Percentiles rank a stretch among this genome's conserved stretches.
Conservation (phyloP, 2,888 invertebrate genomes). For the Perdita meconis region DNA sequence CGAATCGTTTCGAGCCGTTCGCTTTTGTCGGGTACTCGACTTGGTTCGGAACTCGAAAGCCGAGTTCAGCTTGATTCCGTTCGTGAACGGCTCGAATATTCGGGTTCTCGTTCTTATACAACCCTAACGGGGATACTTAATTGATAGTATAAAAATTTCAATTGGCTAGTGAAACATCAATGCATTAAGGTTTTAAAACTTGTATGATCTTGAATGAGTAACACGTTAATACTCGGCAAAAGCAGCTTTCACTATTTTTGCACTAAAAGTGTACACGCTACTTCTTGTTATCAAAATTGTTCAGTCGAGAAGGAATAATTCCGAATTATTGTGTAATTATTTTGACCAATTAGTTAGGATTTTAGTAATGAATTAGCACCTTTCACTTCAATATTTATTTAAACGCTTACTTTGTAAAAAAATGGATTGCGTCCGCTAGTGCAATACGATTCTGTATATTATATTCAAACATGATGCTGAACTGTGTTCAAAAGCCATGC, state of each 20-base stretch:
- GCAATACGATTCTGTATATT: slow-evolving; percentile 14
- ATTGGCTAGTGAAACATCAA: neutral
- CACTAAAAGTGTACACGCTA: slow-evolving; percentile 44
- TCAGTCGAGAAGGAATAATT: too few relatives aligned
- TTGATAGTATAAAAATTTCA: neutral
- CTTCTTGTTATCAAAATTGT: slow-evolving; percentile 43
- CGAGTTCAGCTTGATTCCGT: too few relatives aligned
- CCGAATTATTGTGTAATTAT: neutral
- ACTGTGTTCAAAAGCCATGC: neutral
- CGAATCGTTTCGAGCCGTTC: too few relatives aligned
- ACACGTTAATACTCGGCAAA: slow-evolving; percentile 23
- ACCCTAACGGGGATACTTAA: neutral
- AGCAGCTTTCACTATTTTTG: slow-evolving; percentile 53
- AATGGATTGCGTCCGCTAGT: slow-evolving; percentile 12
- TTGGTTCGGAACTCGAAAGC: too few relatives aligned
- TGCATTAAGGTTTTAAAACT: neutral
- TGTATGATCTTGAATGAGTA: slow-evolving; percentile 6
- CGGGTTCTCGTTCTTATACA: neutral
- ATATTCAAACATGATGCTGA: slow-evolving; percentile 2
- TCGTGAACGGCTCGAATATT: slow-evolving; percentile 11
- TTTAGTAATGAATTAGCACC: slow-evolving; percentile 1
- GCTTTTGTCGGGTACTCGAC: too few relatives aligned
- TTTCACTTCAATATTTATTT: slow-evolving; percentile 43
- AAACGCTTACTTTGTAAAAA: slow-evolving; percentile 11
- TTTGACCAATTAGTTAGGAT: slow-evolving; percentile 1